These are phyloP conservation scores for Acrocephalus scirpaceus DNA, from an alignment of 2,797 vertebrate species.

Conservation along the genomic window DNA sequence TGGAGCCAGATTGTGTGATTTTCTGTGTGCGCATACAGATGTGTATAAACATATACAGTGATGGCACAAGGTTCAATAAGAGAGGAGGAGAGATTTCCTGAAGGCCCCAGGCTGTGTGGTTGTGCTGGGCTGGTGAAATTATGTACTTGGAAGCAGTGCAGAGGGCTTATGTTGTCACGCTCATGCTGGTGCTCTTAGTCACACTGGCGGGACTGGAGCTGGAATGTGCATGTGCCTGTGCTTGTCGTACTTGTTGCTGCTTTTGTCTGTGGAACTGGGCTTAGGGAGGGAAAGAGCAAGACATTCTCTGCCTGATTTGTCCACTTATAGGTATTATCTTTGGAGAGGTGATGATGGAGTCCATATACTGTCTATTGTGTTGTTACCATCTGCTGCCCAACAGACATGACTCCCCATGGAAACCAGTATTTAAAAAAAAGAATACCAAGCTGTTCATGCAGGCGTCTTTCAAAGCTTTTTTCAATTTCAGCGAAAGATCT, in stretches of 20 bases:
- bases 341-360: neutral
- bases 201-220: neutral
- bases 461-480: neutral
- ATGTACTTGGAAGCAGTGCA: neutral
- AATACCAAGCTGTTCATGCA: neutral
- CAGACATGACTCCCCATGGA: neutral
- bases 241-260: neutral
- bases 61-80: neutral
- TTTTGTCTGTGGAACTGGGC: neutral
- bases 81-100: neutral
- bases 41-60: neutral
- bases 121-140: neutral
- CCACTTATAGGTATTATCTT: neutral
- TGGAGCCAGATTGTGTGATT: neutral
- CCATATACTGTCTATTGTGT: neutral
- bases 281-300: neutral
- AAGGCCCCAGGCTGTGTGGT: neutral
- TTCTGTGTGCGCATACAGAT: rapidly evolving
- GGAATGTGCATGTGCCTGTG: neutral
- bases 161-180: neutral
- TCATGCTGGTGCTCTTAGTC: neutral
- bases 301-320: neutral
- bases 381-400: neutral
- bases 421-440: neutral
- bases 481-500: neutral